A percentile compares a stretch with the other conserved stretches of the same genome.
Evolutionary conservation across 2,113 vertebrate genomes (phyloP).

Genomic region (Hypomesus transpacificus): DNA sequence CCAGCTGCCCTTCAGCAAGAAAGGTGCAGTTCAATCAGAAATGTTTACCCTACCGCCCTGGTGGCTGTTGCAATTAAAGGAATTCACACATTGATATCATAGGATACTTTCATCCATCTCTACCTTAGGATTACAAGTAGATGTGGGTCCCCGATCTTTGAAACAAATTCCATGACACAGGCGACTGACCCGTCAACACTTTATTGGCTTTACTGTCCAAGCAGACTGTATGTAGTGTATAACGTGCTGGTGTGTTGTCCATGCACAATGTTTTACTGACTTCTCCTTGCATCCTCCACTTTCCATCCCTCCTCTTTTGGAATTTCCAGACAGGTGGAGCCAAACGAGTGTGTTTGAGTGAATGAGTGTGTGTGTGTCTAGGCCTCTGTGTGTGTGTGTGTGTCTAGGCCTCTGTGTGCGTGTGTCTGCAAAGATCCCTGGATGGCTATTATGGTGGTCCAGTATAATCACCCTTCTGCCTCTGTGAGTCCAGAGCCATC

Average conservation of each 20-base stretch:
- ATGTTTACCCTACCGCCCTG: too few species aligned
- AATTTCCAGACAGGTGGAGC: too few species aligned
- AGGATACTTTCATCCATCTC: too few species aligned
- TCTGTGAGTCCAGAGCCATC: slow-evolving; percentile 52
- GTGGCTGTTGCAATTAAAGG: too few species aligned
- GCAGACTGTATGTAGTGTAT: slow-evolving; percentile 2
- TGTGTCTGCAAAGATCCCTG: slow-evolving; percentile 2
- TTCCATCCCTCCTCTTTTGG: too few species aligned
- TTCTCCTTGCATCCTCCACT: not conserved
- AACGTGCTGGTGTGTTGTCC: not conserved
- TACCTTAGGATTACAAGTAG: too few species aligned
- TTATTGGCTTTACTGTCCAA: not conserved
- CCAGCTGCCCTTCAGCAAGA: too few species aligned
- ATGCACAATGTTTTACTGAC: not conserved
- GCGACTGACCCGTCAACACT: too few species aligned
- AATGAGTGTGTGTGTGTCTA: slow-evolving; percentile 4
- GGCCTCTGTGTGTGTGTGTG: slow-evolving; percentile 1
- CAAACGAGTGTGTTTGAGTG: not conserved
- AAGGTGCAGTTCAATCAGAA: too few species aligned
- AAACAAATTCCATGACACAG: too few species aligned
- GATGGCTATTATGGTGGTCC: slow-evolving; percentile 32
- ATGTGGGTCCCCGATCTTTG: too few species aligned
- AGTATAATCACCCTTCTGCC: slow-evolving; percentile 60
- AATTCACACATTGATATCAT: too few species aligned
- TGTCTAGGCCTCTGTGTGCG: slow-evolving; percentile 8